Percentiles rank a stretch among this genome's conserved stretches.
phyloP scores from a whole-genome alignment of 2,797 vertebrate genomes.

The Gymnoscopelus braueri region DNA sequence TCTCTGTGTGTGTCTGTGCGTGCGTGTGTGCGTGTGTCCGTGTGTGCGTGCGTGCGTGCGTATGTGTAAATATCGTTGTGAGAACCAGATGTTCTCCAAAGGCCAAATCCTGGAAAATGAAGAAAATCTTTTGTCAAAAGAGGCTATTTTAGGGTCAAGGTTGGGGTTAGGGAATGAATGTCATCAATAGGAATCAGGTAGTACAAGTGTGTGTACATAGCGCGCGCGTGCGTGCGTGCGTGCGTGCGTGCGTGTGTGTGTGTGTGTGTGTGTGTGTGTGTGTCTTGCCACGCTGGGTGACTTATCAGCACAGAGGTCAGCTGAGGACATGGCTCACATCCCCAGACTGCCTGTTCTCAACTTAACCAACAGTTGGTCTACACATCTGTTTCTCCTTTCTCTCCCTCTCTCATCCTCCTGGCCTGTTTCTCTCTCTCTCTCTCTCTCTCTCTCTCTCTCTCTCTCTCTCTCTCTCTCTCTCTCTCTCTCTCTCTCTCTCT shows the following conservation, averaged over 20 bases:
- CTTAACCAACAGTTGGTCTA: conserved; percentile 59
- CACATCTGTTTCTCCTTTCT: conserved; percentile 68
- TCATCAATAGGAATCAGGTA: background rate
- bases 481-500: background rate
- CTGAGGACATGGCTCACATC: conserved; percentile 66
- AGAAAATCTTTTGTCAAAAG: too few species aligned
- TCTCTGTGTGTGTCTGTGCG: conserved; percentile 18
- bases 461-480: conserved; percentile 14
- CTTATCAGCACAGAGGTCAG: conserved; percentile 67
- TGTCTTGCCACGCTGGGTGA: conserved; percentile 38
- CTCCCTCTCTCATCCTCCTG: conserved; percentile 9
- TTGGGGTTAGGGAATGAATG: too few species aligned
- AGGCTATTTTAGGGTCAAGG: too few species aligned
- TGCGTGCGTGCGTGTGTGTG: too few species aligned
- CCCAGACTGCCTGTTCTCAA: conserved; percentile 54
- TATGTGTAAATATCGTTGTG: too few species aligned
- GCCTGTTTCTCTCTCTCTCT: too few species aligned
- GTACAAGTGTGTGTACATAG: too few species aligned
- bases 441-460: too few species aligned
- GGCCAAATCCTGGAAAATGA: too few species aligned
- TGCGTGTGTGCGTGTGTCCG: conserved; percentile 13
- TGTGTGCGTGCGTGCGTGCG: conserved; percentile 3
- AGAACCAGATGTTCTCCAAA: too few species aligned
- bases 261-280: conserved; percentile 6
- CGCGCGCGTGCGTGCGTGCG: too few species aligned